Conservation (phyloP, 1,140 invertebrate genomes). For the Drosophila teissieri region DNA sequence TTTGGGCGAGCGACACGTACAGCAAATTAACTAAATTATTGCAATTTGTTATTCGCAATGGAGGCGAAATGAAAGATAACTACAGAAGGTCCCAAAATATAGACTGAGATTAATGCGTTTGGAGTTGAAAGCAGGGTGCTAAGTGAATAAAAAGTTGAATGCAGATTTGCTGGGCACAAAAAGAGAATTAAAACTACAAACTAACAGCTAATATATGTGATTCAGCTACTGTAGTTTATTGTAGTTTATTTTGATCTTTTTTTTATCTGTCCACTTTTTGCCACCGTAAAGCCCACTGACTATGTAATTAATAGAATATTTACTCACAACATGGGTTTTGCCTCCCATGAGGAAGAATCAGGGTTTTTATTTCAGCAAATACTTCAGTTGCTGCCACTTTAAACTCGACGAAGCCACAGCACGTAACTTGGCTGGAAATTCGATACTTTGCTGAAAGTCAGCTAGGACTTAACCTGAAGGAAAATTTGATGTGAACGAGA, state of each 20-base stretch:
- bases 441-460: background rate
- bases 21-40: slow-evolving; percentile 69
- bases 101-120: slow-evolving; percentile 17
- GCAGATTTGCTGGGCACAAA: too few species aligned
- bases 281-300: background rate
- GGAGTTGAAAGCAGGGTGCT: background rate
- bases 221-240: too few species aligned
- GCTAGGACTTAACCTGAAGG: background rate
- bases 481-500: background rate
- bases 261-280: too few species aligned
- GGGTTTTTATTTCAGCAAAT: background rate
- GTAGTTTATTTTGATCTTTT: too few species aligned
- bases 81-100: background rate
- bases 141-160: background rate
- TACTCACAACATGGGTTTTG: slow-evolving; percentile 2
- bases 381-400: background rate
- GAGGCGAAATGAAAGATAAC: slow-evolving; percentile 42
- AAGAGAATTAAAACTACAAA: background rate
- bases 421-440: background rate
- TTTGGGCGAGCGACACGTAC: slow-evolving; percentile 47
- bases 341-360: background rate
- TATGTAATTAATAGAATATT: slow-evolving; percentile 6
- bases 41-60: slow-evolving; percentile 45
- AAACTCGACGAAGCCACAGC: background rate
- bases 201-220: too few species aligned